Conservation (phyloP, 2,797 vertebrate genomes). For the Lepus townsendii region DNA sequence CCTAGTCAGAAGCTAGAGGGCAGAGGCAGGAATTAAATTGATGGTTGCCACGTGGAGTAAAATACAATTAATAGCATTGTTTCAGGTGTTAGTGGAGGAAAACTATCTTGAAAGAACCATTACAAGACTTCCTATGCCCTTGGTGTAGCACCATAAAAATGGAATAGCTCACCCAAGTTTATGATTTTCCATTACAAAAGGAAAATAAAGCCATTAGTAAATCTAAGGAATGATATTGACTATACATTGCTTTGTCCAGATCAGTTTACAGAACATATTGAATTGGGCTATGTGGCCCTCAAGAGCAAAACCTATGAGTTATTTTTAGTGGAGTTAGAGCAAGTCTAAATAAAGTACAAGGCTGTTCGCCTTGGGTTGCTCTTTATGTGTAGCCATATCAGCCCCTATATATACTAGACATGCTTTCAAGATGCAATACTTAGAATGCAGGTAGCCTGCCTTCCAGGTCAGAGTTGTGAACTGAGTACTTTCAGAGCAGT, state of each 20-base stretch:
- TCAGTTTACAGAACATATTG: constrained; percentile 68
- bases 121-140: constrained; percentile 45
- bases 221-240: constrained; percentile 64
- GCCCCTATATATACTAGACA: constrained; percentile 41
- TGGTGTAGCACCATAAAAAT: constrained; percentile 53
- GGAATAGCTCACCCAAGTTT: constrained; percentile 68
- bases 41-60: constrained; percentile 22
- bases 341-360: constrained; percentile 50
- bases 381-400: constrained; percentile 14
- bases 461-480: constrained; percentile 38
- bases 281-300: constrained; percentile 47
- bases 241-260: constrained; percentile 50
- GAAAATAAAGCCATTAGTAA: constrained; percentile 72
- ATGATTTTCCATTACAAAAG: constrained; percentile 59
- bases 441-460: constrained; percentile 23
- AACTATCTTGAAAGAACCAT: constrained; percentile 41
- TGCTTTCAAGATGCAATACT: constrained; percentile 28
- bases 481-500: constrained; percentile 4
- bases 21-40: constrained; percentile 7
- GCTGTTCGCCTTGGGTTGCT: constrained; percentile 49
- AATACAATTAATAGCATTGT: constrained; percentile 67
- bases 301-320: constrained; percentile 65
- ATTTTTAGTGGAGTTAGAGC: constrained; percentile 56
- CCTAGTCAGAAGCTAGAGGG: constrained; percentile 24
- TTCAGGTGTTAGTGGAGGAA: not conserved